Evolutionary conservation across 1,140 invertebrate species (phyloP), one percentile per base, ranked within the genome.

Genomic region (Cotesia vestalis): DNA sequence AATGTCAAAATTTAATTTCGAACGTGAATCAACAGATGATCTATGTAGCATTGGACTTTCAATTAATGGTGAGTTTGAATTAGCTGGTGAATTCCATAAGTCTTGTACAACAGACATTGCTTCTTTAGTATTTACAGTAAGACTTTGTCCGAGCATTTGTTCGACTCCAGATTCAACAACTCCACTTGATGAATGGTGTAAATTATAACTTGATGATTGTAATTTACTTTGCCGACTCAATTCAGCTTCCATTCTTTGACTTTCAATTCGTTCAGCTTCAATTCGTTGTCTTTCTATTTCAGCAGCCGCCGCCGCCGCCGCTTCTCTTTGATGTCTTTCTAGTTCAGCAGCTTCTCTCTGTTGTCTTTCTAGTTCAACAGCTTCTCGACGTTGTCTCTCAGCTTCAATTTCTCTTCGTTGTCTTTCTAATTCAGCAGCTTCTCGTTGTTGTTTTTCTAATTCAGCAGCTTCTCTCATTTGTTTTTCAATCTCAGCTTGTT

Each of bases 111-210:
- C 82, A 1, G 84, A 84, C 69, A 85, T 80, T 4, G 85, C 90
- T 77, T 91, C 90, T 70, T 90, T 91, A 1, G 90, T 91, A 71
- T 91, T 90, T 2, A 90, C 88, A 35, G 90, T 91, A 51, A 91
- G 86, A 67, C 84, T 86, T 63, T 85, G 83, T 1, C 84, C 80
- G 4, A 86, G 79, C 4, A 85, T 61, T 70, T 83, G 83, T 69
- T 86, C 84, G 6, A 67, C 64, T 4, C 68, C 71, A 1, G 68
- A 17, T 5, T 84, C 78, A 0, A 81, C 70, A 0, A 73, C 68
- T 3, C 79, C 77, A 3, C 78, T 79, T 0, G 78, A 63, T 27
- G 78, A 71, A 53, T 81, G 79, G 73, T 83, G 80, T 62, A 86
- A 46, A 46, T 46, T 74, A 67, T 78, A 84, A 68, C 68, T 79